Evolutionary conservation across 2,797 vertebrate species (phyloP), one percentile per base, ranked within the genome.

Genomic region (Sternotherus odoratus): DNA sequence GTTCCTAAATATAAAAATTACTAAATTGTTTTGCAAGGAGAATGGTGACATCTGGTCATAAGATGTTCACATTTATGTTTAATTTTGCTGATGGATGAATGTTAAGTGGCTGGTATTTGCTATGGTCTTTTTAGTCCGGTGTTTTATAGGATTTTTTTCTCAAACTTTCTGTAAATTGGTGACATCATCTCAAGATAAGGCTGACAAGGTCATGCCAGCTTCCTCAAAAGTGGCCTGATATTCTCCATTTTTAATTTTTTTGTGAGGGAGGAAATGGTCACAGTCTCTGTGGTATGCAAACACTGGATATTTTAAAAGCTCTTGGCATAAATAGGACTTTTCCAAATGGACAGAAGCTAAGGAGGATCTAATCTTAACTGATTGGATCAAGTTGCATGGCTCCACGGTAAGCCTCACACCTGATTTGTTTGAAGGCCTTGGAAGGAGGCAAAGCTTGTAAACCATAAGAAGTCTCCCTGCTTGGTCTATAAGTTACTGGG

Each of bases 41-140:
- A 87, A 51, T 28, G 19, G 1, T 74, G 23, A 10, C 85, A 16
- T 30, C 86, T 83, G 43, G 85, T 90, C 91, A 12, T 74, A 85
- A 74, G 33, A 8, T 81, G 43, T 2, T 90, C 23, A 28, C 51
- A 83, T 66, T 66, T 66, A 60, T 60, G 63, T 66, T 88, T 79
- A 21, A 82, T 63, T 80, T 28, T 48, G 82, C 91, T 83, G 39
- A 30, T 89, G 69, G 46, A 53, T 85, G n/a, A 90, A 84, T 39
- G 15, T 56, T 57, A 8, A 50, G 63, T 84, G 12, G 15, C 2
- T 60, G 48, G 36, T 74, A 15, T 7, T 5, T 72, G 36, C 19
- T 72, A 12, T 23, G 36, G 46, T 53, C 4, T 60, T 83, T 90
- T 84, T 87, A 0, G 0, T 82, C 16, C 30, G 2, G 28, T 0